Percentiles rank a stretch among this genome's conserved stretches.
Evolutionary conservation across 2,113 vertebrate species (phyloP).

Genomic region (Paramormyrops kingsleyae): DNA sequence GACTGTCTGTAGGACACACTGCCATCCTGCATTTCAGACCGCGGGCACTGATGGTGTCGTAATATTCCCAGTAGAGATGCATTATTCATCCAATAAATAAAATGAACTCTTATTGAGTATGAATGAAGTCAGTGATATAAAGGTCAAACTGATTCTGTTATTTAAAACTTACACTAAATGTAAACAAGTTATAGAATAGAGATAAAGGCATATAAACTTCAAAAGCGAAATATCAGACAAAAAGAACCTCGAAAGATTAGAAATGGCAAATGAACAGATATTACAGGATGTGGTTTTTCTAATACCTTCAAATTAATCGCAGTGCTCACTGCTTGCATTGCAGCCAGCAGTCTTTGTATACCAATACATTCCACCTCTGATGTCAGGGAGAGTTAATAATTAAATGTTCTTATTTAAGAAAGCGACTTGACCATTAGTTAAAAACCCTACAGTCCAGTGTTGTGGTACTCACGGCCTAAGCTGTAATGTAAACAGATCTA

Average conservation of each 20-base stretch:
- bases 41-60: neutral
- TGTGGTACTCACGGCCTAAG: neutral
- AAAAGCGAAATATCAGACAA: neutral
- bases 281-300: neutral
- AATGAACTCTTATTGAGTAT: neutral
- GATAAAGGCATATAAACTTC: neutral
- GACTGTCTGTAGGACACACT: neutral
- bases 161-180: neutral
- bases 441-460: neutral
- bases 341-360: neutral
- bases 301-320: neutral
- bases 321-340: neutral
- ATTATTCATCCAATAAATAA: neutral
- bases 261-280: neutral
- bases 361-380: neutral
- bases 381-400: neutral
- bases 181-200: neutral
- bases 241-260: neutral
- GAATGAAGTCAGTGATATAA: neutral
- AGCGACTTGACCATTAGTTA: neutral
- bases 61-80: neutral
- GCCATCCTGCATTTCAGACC: neutral
- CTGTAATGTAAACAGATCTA: neutral
- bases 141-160: neutral
- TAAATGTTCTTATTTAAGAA: neutral